Evolutionary conservation across 2,888 invertebrate genomes (phyloP).

Genomic region (Parelbella ahira): DNA sequence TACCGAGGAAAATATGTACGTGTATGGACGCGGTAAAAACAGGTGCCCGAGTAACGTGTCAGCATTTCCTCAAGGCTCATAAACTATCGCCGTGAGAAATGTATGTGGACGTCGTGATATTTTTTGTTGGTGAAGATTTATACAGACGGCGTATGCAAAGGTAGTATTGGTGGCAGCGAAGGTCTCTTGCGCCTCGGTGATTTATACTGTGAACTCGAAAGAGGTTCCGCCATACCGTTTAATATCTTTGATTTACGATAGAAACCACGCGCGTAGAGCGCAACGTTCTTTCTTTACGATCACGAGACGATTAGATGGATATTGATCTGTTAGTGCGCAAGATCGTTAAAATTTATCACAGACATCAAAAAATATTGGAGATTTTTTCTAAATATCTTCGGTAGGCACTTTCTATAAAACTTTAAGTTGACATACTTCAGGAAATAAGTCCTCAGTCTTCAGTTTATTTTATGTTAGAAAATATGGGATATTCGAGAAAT

Average conservation of each 20-base stretch:
- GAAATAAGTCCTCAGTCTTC: too few species aligned
- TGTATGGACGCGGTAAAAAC: conserved; percentile 8
- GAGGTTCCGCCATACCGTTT: conserved; percentile 78
- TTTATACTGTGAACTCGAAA: conserved; percentile 79
- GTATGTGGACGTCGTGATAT: conserved; percentile 29
- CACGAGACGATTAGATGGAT: conserved; percentile 2
- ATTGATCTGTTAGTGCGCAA: not conserved
- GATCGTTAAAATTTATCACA: too few species aligned
- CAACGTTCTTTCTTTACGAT: conserved; percentile 12
- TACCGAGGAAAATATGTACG: too few species aligned
- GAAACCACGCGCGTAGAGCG: conserved; percentile 55
- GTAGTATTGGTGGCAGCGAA: conserved; percentile 64
- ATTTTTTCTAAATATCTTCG: too few species aligned
- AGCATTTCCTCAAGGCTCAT: conserved; percentile 21
- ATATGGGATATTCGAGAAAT: too few species aligned
- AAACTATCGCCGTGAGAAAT: conserved; percentile 30
- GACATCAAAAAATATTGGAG: too few species aligned
- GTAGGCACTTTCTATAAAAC: too few species aligned
- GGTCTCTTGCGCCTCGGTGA: conserved; percentile 63
- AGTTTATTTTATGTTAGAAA: too few species aligned
- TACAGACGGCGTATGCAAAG: conserved; percentile 60
- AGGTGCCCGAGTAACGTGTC: conserved; percentile 13
- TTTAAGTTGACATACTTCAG: too few species aligned
- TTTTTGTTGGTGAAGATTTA: conserved; percentile 60
- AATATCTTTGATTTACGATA: conserved; percentile 81